Percentiles rank a stretch among this genome's conserved stretches.
Evolutionary conservation across 2,797 vertebrate species (phyloP).

Genomic region (Sebastes hopkinsi): DNA sequence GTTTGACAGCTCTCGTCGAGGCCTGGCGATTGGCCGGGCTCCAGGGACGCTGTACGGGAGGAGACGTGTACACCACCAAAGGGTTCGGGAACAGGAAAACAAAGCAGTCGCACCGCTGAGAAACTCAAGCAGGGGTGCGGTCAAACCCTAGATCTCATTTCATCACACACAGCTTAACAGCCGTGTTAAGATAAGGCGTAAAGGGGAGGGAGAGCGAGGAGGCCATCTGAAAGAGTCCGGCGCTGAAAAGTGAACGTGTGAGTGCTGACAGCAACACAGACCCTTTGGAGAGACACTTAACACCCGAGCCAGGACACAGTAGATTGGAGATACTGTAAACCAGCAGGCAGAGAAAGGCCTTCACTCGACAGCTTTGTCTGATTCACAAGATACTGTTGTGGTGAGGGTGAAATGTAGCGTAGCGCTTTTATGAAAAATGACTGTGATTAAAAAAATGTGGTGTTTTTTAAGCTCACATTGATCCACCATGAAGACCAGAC

Average conservation of each 20-base stretch:
- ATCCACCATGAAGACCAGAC: neutral
- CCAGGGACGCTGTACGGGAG: conserved; percentile 65
- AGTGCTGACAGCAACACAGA: conserved; percentile 64
- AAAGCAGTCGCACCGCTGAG: conserved; percentile 25
- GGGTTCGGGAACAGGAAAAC: conserved; percentile 42
- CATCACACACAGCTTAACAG: conserved; percentile 44
- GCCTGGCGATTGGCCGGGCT: conserved; percentile 72
- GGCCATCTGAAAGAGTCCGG: conserved; percentile 68
- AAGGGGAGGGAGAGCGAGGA: conserved; percentile 10
- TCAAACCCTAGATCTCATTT: conserved; percentile 30
- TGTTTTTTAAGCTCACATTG: neutral
- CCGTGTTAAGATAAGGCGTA: conserved; percentile 46
- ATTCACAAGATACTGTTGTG: conserved; percentile 40
- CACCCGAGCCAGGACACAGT: conserved; percentile 46
- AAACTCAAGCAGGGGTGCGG: conserved; percentile 38
- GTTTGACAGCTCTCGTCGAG: conserved; percentile 81
- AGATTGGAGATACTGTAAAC: conserved; percentile 53
- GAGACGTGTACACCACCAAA: conserved; percentile 57
- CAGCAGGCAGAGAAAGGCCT: conserved; percentile 62
- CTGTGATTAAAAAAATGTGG: neutral
- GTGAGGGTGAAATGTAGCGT: conserved; percentile 29
- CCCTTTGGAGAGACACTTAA: conserved; percentile 49
- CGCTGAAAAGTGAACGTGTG: conserved; percentile 69
- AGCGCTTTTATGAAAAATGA: conserved; percentile 26
- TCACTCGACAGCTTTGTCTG: conserved; percentile 46